phyloP scores from a whole-genome alignment of 2,113 vertebrate species.

The Phalacrocorax pelagicus region DNA sequence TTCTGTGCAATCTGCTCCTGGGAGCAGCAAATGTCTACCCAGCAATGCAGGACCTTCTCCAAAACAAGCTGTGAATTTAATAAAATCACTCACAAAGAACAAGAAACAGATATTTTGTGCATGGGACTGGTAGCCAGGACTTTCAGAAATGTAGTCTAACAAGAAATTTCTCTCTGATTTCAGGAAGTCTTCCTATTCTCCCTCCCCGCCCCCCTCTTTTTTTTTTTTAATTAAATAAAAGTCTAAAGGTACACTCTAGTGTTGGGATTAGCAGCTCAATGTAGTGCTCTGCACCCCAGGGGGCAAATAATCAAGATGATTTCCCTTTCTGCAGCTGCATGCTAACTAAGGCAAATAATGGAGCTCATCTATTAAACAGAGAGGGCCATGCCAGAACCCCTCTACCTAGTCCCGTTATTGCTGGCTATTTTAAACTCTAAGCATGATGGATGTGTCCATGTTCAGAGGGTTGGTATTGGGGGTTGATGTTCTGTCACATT shows the following conservation, averaged over 20 bases:
- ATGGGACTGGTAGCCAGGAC: background rate
- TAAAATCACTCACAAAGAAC: constrained; percentile 13
- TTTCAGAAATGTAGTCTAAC: background rate
- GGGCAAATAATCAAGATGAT: constrained; percentile 1
- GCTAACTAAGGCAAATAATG: background rate
- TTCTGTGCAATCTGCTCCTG: background rate
- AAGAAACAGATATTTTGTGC: background rate
- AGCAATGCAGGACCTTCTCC: background rate
- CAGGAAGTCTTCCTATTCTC: background rate
- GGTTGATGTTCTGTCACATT: background rate
- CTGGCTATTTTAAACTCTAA: background rate
- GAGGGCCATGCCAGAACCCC: background rate
- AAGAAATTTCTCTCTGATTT: background rate
- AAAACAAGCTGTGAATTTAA: background rate
- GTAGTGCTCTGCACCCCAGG: background rate
- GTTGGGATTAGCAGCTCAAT: background rate
- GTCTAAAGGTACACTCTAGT: background rate
- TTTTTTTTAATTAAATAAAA: background rate
- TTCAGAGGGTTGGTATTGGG: background rate
- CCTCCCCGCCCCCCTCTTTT: too few relatives aligned
- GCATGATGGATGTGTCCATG: background rate
- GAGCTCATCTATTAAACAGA: constrained; percentile 20
- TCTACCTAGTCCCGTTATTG: background rate
- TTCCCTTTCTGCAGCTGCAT: background rate
- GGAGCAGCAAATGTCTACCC: background rate